Evolutionary conservation across 2,113 vertebrate species (phyloP), one percentile per base, ranked within the genome.

Genomic region (Mus musculus): DNA sequence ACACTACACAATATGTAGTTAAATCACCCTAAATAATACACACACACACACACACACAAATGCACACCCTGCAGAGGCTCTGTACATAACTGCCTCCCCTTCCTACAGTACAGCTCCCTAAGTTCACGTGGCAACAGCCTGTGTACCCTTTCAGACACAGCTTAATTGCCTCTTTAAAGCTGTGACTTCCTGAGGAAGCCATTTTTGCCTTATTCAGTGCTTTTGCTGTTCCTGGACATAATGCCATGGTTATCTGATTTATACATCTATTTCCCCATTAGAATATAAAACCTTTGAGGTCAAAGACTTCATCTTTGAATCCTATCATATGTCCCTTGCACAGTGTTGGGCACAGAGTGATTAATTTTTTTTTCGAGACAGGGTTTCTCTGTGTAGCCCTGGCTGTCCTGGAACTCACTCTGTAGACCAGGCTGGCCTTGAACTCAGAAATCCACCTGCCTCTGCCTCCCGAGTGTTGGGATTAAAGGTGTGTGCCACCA

Each of bases 221-320:
- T 96, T 95, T 95, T 65, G 71, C 86, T 92, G 91, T 76, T 95
- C 80, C 76, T 89, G 54, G 54, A 65, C 52, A 56, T 75, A 86
- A 67, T 61, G 84, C 52, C 61, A 77, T 56, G 36, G 61, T 63
- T 90, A 96, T 87, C 54, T 82, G 81, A 90, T 95, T 94, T 88
- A 92, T 22, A 88, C 75, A 91, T 54, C 90, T 93, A 52, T 92
- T 96, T 93, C 52, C 69, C 69, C 61, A 75, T 56, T 93, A 63
- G 61, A 77, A 71, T 91, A 13, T 54, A 92, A 69, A 90, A 78
- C 84, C 36, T 71, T 87, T 82, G 46, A 56, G 33, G 85, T 56
- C 63, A 90, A 82, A 92, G 52, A 39, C 65, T 54, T 65, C 95
- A 30, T 65, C 77, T 81, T 91, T 96, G 91, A 87, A 87, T 54